These are phyloP conservation scores for Megalops cyprinoides DNA, from an alignment of 2,797 vertebrate genomes.

Conservation along the genomic window DNA sequence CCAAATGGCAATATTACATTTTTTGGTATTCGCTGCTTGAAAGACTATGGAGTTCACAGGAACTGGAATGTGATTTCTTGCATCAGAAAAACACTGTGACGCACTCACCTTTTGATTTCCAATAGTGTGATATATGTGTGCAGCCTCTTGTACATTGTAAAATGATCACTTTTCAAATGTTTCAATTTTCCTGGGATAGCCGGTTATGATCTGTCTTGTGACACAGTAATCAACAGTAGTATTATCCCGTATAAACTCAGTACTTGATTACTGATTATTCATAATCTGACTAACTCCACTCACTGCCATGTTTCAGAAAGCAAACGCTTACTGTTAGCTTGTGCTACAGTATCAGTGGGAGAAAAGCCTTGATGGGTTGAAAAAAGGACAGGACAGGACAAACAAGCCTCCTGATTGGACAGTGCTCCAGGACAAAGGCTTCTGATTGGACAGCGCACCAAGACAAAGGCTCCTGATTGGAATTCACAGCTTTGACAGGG, in stretches of 20 bases:
- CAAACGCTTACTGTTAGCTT: neutral
- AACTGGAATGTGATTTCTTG: no score
- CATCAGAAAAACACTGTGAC: slow-evolving; percentile 3
- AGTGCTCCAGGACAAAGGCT: slow-evolving; percentile 6
- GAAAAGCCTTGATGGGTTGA: neutral
- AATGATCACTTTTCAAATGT: slow-evolving; percentile 7
- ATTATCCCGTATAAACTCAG: neutral
- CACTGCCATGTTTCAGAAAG: neutral
- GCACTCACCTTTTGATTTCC: no score
- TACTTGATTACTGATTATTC: slow-evolving; percentile 12
- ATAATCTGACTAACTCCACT: slow-evolving; percentile 1
- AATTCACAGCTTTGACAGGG: neutral
- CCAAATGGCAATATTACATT: neutral
- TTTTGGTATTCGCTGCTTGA: neutral
- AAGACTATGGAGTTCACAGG: no score
- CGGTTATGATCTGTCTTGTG: no score
- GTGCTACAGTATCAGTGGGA: neutral
- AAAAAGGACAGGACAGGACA: neutral
- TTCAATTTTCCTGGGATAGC: no score
- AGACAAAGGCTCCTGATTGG: neutral
- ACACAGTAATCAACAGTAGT: neutral
- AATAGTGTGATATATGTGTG: no score
- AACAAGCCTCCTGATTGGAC: slow-evolving; percentile 8
- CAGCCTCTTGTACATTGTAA: no score
- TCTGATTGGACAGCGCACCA: neutral